Base-by-base conservation (phyloP, 2,113 vertebrate species). In the Anhinga rufa region DNA sequence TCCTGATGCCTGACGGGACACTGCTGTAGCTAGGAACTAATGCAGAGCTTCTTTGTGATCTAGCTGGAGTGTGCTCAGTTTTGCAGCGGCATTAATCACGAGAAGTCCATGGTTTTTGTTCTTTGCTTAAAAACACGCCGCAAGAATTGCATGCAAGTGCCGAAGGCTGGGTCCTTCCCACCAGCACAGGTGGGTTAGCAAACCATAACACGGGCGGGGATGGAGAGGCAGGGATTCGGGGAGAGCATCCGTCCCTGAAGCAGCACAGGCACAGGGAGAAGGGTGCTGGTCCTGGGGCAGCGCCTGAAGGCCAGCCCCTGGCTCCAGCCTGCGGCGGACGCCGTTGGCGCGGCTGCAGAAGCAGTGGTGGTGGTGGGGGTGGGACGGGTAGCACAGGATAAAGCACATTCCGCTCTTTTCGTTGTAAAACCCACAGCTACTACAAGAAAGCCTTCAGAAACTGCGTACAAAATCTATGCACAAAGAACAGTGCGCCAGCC, bases 141-240 rank as follows among this genome's bases (percentile, higher is more conserved):
- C n/a, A 8, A 31, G 51, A 19, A 8, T 8, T 3, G 19, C 25
- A 6, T 5, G 26, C 10, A 7, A 60, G 60, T 25, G 32, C 18
- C 22, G 8, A 17, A 29, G 49, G 61, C 74, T 29, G 57, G 49
- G 57, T n/a, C 42, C 38, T 62, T 54, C 15, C 29, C n/a, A 5
- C 31, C 15, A 10, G 38, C 46, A 26, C 9, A 46, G 28, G 22
- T 17, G 40, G 42, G 57, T 57, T 24, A n/a, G 25, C 9, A 48
- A 65, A 19, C 0, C 3, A 1, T 38, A 12, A 12, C 14, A 1
- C 0, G 5, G 32, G 48, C 34, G 20, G 64, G 34, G 51, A 24
- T 5, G 40, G 62, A 29, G 61, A n/a, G 61, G 61, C 38, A 42
- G 46, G 38, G 58, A 26, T 26, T 14, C 5, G 3, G 40, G 64